These are phyloP conservation scores for Syngnathus floridae DNA, from an alignment of 2,113 vertebrate genomes.

Conservation along the genomic window DNA sequence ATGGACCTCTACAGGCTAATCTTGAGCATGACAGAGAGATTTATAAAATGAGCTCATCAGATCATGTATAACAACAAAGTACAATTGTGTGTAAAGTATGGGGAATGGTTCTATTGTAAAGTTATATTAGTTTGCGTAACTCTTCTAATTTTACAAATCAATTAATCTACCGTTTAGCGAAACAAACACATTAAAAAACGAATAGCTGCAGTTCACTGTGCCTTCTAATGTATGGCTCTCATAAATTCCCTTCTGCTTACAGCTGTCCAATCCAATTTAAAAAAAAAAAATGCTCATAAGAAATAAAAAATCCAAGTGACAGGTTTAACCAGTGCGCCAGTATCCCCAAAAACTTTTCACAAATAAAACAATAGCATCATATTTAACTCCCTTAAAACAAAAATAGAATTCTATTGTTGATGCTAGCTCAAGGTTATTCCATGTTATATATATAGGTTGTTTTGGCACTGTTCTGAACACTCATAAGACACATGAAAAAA, in stretches of 20 bases:
- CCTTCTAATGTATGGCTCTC: not conserved
- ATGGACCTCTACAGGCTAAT: slow-evolving; percentile 41
- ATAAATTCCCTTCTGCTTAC: not conserved
- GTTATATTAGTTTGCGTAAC: too few species aligned
- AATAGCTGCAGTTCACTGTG: not conserved
- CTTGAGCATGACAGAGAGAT: not conserved
- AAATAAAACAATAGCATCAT: not conserved
- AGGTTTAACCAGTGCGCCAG: not conserved
- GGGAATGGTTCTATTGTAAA: too few species aligned
- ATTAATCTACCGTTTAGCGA: too few species aligned
- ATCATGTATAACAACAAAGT: not conserved
- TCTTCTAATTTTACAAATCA: too few species aligned
- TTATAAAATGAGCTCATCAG: not conserved
- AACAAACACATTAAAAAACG: too few species aligned
- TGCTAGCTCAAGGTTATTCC: not conserved
- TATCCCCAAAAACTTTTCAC: not conserved
- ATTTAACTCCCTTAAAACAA: slow-evolving; percentile 15
- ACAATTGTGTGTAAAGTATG: not conserved
- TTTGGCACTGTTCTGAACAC: slow-evolving; percentile 10
- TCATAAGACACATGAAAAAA: not conserved
- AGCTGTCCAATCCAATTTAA: not conserved
- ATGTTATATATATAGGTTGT: slow-evolving; percentile 10
- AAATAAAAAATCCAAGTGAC: not conserved
- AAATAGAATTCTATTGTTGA: slow-evolving; percentile 29
- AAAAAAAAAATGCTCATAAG: not conserved